A percentile compares a stretch with the other conserved stretches of the same genome.
phyloP scores from a whole-genome alignment of 2,888 invertebrate genomes.

The Timema podura region DNA sequence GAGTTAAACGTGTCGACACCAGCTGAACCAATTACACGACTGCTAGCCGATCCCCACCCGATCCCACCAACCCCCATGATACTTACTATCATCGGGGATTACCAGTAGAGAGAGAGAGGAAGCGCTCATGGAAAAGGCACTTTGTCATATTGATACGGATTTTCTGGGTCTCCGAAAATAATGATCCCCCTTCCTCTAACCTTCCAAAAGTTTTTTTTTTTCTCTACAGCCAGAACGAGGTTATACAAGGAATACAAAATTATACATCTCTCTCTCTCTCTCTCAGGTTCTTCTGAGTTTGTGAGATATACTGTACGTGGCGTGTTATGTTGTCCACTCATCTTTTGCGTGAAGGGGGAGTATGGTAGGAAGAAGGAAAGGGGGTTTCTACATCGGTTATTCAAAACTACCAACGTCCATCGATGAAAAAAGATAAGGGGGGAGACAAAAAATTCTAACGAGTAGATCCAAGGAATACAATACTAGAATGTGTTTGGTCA shows the following conservation, averaged over 20 bases:
- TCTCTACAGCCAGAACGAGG: neutral
- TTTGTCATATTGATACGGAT: slow-evolving; percentile 49
- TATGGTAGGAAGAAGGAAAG: no score
- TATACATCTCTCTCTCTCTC: slow-evolving; percentile 2
- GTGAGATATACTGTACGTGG: no score
- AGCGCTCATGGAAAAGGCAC: slow-evolving; percentile 17
- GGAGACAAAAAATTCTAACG: no score
- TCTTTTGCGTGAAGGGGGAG: no score
- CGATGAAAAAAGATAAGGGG: no score
- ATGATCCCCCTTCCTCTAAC: slow-evolving; percentile 19
- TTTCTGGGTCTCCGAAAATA: slow-evolving; percentile 21
- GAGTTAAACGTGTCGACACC: slow-evolving; percentile 57
- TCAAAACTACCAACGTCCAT: no score
- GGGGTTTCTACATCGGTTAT: no score
- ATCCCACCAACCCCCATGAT: slow-evolving; percentile 18
- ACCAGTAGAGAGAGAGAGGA: slow-evolving; percentile 9
- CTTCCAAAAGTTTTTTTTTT: no score
- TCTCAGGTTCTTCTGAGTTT: slow-evolving; percentile 4
- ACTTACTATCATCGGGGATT: slow-evolving; percentile 32
- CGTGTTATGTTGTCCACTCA: no score
- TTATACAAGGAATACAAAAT: slow-evolving; percentile 27
- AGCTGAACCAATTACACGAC: slow-evolving; percentile 58
- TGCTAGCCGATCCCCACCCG: slow-evolving; percentile 42
- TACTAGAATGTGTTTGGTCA: no score
- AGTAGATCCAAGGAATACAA: no score